Percentiles rank a stretch among this genome's conserved stretches.
Conservation (phyloP, 37 sponge, comb jelly and placozoan species). For the Cladorhizidae sp. region DNA sequence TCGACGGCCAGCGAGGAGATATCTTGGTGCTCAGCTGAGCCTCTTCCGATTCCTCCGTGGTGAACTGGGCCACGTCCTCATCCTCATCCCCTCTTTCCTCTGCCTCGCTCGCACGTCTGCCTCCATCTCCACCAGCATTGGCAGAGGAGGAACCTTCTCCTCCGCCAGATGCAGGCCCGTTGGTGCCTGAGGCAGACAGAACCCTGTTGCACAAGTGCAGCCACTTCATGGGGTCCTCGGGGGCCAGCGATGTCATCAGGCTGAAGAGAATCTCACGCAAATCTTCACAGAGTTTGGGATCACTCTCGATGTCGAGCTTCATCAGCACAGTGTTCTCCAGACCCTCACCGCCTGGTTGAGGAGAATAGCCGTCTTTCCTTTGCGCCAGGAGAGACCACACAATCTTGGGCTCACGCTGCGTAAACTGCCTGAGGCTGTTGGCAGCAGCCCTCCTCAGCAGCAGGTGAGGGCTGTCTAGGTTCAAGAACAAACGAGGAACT, state of each 20-base stretch:
- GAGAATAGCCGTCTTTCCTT: neutral
- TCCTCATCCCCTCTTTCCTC: constrained; percentile 73
- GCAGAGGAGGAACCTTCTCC: neutral
- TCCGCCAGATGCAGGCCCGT: constrained; percentile 2
- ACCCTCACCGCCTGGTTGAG: neutral
- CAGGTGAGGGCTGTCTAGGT: constrained; percentile 69
- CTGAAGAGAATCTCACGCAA: constrained; percentile 86
- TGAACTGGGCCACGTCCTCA: constrained; percentile 75
- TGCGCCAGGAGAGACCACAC: constrained; percentile 33
- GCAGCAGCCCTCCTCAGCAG: constrained; percentile 81
- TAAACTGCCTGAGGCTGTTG: constrained; percentile 87
- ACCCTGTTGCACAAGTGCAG: constrained; percentile 81
- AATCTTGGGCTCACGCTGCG: constrained; percentile 79
- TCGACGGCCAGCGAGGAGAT: constrained; percentile 90
- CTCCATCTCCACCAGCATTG: constrained; percentile 19
- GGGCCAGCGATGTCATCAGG: constrained; percentile 73
- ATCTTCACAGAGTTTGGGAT: constrained; percentile 66
- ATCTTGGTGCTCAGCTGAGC: constrained; percentile 45
- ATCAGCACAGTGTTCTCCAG: constrained; percentile 68
- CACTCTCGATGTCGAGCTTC: constrained; percentile 81
- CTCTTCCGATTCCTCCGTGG: constrained; percentile 71
- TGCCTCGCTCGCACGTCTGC: neutral
- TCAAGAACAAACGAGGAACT: constrained; percentile 55
- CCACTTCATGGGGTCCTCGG: constrained; percentile 85
- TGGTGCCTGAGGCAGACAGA: constrained; percentile 47